A percentile compares a stretch with the other conserved stretches of the same genome.
phyloP scores from a whole-genome alignment of 2,797 vertebrate genomes.

The Merluccius polli region DNA sequence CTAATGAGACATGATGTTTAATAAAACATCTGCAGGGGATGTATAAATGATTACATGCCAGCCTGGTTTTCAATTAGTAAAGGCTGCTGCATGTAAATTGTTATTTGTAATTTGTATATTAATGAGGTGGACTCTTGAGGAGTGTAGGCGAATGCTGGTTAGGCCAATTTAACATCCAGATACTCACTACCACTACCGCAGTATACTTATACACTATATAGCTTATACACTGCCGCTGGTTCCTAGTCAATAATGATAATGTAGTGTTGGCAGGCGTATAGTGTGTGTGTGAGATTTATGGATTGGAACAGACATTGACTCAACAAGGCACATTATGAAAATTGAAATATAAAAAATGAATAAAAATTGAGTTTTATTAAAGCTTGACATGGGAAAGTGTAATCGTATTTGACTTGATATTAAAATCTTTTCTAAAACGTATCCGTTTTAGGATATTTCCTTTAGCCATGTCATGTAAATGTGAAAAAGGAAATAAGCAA shows the following conservation, averaged over 20 bases:
- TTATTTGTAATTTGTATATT: background rate
- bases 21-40: background rate
- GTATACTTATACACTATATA: background rate
- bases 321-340: background rate
- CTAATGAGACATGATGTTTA: background rate
- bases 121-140: background rate
- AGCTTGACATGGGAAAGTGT: no score
- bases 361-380: background rate
- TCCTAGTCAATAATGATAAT: background rate
- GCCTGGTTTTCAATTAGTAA: background rate
- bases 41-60: background rate
- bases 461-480: no score
- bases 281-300: background rate
- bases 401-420: no score
- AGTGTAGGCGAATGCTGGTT: background rate
- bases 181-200: background rate
- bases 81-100: background rate
- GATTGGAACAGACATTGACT: background rate
- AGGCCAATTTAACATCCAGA: background rate
- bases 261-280: background rate
- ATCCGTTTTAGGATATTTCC: no score
- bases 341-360: background rate
- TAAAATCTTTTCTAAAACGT: no score
- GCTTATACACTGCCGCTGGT: no score
- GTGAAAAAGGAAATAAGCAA: background rate